Evolutionary conservation across 2,797 vertebrate genomes (phyloP).

Genomic region (Bradypus variegatus): DNA sequence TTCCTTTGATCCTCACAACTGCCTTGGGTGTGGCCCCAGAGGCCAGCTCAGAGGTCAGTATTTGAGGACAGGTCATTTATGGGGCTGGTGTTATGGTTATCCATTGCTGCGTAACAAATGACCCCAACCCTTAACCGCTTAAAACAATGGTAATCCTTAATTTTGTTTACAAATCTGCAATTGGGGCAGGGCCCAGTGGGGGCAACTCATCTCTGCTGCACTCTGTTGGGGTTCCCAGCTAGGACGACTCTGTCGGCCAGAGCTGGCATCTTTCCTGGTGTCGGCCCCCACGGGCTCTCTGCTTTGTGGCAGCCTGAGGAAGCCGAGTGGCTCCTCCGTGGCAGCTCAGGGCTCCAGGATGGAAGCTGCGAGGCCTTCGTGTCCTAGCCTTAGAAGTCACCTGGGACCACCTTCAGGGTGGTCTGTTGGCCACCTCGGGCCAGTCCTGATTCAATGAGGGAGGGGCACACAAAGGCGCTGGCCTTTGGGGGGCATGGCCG

Average conservation of each 20-base stretch:
- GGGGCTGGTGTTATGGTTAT: neutral
- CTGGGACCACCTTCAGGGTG: neutral
- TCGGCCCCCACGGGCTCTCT: rapidly evolving
- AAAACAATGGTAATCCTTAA: neutral
- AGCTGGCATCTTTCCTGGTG: neutral
- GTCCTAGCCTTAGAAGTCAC: neutral
- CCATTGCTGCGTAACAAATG: neutral
- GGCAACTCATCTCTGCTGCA: rapidly evolving
- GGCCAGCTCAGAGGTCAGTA: neutral
- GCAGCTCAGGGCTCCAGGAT: too few relatives aligned
- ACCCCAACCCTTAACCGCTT: too few relatives aligned
- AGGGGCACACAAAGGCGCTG: neutral
- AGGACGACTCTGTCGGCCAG: rapidly evolving
- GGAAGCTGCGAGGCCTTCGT: neutral
- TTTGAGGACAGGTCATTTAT: neutral
- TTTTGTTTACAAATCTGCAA: neutral
- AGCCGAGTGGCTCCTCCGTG: neutral
- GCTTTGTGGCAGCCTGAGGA: neutral
- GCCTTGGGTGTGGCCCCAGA: neutral
- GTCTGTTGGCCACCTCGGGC: neutral
- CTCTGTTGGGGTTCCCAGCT: neutral
- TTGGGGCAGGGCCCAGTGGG: neutral
- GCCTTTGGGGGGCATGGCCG: neutral
- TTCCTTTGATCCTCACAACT: neutral
- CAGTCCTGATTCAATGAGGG: neutral